These are phyloP conservation scores for Dendronephthya gigantea DNA, from an alignment of 64 coral and sea anemone species.

Conservation along the genomic window DNA sequence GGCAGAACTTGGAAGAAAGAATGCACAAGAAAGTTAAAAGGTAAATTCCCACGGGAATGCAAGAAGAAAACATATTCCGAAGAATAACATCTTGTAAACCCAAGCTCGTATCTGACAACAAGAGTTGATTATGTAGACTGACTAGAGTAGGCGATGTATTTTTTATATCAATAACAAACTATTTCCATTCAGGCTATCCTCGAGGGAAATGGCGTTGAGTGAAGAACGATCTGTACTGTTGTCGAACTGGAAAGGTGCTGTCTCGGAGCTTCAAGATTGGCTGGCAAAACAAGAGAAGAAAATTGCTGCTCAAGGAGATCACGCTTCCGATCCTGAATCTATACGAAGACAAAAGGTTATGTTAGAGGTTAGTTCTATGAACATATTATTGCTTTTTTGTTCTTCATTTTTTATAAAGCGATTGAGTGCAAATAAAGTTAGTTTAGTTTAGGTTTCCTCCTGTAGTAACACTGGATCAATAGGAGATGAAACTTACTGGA, in stretches of 20 bases:
- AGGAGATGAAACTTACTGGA: too few species aligned
- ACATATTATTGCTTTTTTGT: too few species aligned
- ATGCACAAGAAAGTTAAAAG: slow-evolving; percentile 3
- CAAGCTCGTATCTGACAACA: too few species aligned
- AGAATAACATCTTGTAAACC: too few species aligned
- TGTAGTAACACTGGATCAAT: too few species aligned
- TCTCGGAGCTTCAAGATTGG: background rate
- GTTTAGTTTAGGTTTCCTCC: too few species aligned
- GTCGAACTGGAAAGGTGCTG: background rate
- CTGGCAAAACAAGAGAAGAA: slow-evolving; percentile 2
- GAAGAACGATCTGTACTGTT: background rate
- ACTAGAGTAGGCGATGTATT: too few species aligned
- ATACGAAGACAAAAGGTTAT: background rate
- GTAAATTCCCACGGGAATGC: background rate
- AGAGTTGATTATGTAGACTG: too few species aligned
- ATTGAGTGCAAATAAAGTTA: too few species aligned
- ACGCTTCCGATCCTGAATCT: background rate
- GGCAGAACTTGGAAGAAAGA: background rate
- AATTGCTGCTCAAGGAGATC: background rate
- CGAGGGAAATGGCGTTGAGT: background rate
- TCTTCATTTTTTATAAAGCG: too few species aligned
- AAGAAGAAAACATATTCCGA: too few species aligned
- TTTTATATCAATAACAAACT: background rate
- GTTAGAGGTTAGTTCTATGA: background rate
- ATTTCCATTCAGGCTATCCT: background rate